A percentile compares a stretch with the other conserved stretches of the same genome.
Conservation (phyloP, 2,797 vertebrate species). For the Syngnathus acus region DNA sequence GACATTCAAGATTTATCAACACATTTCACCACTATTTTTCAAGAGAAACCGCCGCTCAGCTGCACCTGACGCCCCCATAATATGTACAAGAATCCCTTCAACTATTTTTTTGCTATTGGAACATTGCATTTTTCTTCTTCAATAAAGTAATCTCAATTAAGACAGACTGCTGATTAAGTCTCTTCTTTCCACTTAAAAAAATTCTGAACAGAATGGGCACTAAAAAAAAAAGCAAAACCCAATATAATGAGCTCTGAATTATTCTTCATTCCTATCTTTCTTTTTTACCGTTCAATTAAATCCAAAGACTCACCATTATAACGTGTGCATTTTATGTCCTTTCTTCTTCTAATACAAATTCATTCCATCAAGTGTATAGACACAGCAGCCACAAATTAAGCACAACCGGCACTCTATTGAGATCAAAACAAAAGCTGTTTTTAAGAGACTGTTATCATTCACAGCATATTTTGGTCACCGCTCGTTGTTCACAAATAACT, state of each 20-base stretch:
- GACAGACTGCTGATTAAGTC: slow-evolving; percentile 34
- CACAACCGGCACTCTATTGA: neutral
- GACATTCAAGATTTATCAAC: slow-evolving; percentile 57
- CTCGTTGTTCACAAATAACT: neutral
- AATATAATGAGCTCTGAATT: slow-evolving; percentile 8
- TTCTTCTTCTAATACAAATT: slow-evolving; percentile 7
- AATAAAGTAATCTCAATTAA: slow-evolving; percentile 49
- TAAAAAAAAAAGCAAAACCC: slow-evolving; percentile 4
- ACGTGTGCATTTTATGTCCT: neutral
- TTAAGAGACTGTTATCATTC: neutral
- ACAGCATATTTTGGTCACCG: neutral
- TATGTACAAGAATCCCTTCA: slow-evolving; percentile 58
- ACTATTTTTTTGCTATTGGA: slow-evolving; percentile 33
- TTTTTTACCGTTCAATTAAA: slow-evolving; percentile 15
- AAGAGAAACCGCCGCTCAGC: slow-evolving; percentile 41
- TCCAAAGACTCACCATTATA: slow-evolving; percentile 5
- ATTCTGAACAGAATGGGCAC: slow-evolving; percentile 23
- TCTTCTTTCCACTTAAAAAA: slow-evolving; percentile 18
- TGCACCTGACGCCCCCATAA: slow-evolving; percentile 27
- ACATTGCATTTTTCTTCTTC: slow-evolving; percentile 34
- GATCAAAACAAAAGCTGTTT: neutral
- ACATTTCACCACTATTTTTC: slow-evolving; percentile 59
- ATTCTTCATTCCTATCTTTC: slow-evolving; percentile 1
- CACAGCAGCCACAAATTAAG: neutral
- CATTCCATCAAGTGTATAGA: slow-evolving; percentile 11